Percentiles rank a stretch among this genome's conserved stretches.
phyloP scores from a whole-genome alignment of 2,888 invertebrate genomes.

The Steromphala cineraria region DNA sequence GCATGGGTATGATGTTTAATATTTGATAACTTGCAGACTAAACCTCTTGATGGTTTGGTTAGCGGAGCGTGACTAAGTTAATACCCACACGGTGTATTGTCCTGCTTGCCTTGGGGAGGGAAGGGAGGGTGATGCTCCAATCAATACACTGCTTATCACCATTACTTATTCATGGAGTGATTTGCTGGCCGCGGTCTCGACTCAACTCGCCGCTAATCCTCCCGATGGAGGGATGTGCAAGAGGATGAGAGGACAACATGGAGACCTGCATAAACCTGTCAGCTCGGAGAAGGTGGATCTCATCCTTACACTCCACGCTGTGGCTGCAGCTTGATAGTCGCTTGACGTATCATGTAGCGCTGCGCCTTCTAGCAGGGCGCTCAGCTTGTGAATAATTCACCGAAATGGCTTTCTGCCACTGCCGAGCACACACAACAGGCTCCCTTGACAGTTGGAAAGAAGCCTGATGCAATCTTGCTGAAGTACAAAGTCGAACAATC shows the following conservation, averaged over 20 bases:
- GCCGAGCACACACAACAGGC: constrained; percentile 4
- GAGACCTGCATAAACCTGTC: background rate
- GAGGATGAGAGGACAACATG: background rate
- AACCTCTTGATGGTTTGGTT: background rate
- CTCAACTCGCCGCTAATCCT: background rate
- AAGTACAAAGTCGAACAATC: constrained; percentile 17
- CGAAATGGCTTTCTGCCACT: background rate
- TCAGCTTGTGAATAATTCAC: constrained; percentile 14
- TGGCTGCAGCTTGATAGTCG: background rate
- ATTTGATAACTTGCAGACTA: background rate
- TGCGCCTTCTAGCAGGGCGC: background rate
- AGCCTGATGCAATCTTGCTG: constrained; percentile 14
- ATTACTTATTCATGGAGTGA: constrained; percentile 17
- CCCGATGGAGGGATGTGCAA: background rate
- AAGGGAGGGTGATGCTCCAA: background rate
- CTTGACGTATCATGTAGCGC: background rate
- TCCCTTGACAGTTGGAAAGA: background rate
- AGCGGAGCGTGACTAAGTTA: constrained; percentile 11
- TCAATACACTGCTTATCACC: constrained; percentile 14
- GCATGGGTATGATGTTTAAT: background rate
- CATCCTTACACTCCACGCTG: background rate
- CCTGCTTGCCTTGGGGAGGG: background rate
- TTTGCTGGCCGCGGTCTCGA: background rate
- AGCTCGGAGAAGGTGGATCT: too few species aligned
- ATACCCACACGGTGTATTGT: background rate